Evolutionary conservation across 23 tunicate species (phyloP).

Genomic region (Oikopleura albicans): DNA sequence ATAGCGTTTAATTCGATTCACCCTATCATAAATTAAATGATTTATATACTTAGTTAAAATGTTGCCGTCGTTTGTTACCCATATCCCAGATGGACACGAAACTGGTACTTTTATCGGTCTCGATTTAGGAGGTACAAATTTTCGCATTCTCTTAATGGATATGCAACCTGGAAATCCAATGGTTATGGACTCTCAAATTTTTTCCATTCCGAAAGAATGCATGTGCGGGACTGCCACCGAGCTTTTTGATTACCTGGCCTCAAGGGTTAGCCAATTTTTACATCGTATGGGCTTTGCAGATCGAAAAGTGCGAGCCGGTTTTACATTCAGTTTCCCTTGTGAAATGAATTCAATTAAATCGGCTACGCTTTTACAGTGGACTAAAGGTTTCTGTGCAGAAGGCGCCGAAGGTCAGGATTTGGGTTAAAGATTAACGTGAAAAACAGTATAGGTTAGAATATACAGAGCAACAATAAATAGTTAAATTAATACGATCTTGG

Average conservation of each 20-base stretch:
- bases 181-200: constrained; percentile 22
- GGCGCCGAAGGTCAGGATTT: constrained; percentile 21
- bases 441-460: too few species aligned
- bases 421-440: too few species aligned
- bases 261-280: neutral
- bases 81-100: constrained; percentile 16
- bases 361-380: constrained; percentile 20
- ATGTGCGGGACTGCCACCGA: constrained; percentile 16
- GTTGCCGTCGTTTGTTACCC: constrained; percentile 14
- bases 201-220: neutral
- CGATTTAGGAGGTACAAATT: constrained; percentile 20
- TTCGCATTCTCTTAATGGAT: constrained; percentile 7
- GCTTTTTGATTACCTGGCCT: constrained; percentile 20
- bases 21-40: too few species aligned
- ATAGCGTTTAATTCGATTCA: too few species aligned
- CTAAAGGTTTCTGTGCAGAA: constrained; percentile 18
- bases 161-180: constrained; percentile 12
- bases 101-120: constrained; percentile 18
- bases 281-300: constrained; percentile 8
- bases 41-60: too few species aligned
- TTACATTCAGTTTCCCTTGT: constrained; percentile 18
- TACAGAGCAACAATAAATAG: too few species aligned
- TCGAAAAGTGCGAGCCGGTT: constrained; percentile 14
- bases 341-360: constrained; percentile 1
- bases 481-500: too few species aligned